Conservation (phyloP, 2,113 vertebrate genomes). For the Regulus satrapa region DNA sequence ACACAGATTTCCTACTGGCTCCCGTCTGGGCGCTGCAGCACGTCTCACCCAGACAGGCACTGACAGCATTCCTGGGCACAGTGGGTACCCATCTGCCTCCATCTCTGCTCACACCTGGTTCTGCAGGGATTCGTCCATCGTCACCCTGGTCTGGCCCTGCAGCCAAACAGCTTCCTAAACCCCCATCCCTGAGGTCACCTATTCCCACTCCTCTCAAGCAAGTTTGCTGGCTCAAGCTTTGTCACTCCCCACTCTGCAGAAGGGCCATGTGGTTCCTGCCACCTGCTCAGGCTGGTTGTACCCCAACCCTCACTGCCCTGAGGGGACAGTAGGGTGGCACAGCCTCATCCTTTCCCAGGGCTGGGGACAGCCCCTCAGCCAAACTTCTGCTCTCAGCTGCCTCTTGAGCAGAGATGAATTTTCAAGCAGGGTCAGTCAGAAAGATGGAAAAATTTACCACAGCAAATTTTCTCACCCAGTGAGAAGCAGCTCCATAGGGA, state of each 20-base stretch:
- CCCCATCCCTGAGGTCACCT: fast-evolving
- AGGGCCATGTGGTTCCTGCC: fast-evolving
- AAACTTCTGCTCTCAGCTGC: background rate
- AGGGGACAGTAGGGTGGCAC: background rate
- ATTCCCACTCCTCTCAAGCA: background rate
- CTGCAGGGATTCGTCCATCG: background rate
- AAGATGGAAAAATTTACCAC: background rate
- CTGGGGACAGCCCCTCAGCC: background rate
- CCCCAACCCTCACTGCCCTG: fast-evolving
- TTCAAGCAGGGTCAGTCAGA: background rate
- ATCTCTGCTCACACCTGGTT: background rate
- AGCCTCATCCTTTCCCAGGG: background rate
- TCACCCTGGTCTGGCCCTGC: background rate
- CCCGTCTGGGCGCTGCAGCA: background rate
- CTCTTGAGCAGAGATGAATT: background rate
- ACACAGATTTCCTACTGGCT: background rate
- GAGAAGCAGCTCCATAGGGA: fast-evolving
- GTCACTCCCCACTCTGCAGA: fast-evolving
- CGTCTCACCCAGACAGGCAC: background rate
- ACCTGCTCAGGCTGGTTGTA: background rate
- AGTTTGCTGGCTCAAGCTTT: background rate
- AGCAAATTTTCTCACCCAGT: fast-evolving
- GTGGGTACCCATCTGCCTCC: background rate
- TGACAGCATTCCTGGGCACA: background rate
- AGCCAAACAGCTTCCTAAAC: background rate